Evolutionary conservation across 2,888 invertebrate species (phyloP).

Genomic region (Kuschelorhynchus macadamiae): DNA sequence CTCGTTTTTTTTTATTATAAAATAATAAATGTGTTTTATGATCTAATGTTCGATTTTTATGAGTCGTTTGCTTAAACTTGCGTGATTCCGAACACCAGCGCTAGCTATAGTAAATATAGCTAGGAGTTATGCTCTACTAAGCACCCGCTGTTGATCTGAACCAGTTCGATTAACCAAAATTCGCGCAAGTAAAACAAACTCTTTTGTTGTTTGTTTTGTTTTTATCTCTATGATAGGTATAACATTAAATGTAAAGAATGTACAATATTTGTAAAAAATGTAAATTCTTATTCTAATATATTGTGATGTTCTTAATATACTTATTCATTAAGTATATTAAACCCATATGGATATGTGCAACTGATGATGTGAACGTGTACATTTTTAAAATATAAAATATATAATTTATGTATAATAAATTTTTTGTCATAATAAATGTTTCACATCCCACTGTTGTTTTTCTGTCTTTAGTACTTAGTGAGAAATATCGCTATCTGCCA

Average conservation of each 20-base stretch:
- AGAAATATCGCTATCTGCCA: neutral
- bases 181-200: slow-evolving; percentile 1
- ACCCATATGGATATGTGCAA: slow-evolving; percentile 50
- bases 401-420: slow-evolving; percentile 65
- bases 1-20: neutral
- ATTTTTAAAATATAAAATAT: slow-evolving; percentile 57
- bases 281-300: slow-evolving; percentile 47
- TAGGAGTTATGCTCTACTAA: no score
- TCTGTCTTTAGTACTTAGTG: neutral
- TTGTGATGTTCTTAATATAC: slow-evolving; percentile 51
- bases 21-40: no score
- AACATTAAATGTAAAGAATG: slow-evolving; percentile 40
- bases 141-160: no score
- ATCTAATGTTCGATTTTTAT: no score
- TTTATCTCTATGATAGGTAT: slow-evolving; percentile 15
- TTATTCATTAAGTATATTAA: slow-evolving; percentile 45
- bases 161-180: no score
- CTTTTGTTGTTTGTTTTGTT: slow-evolving; percentile 30
- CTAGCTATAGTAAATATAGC: no score
- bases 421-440: slow-evolving; percentile 70
- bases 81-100: no score
- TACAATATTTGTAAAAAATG: slow-evolving; percentile 46
- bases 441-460: slow-evolving; percentile 55
- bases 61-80: no score
- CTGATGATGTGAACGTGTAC: slow-evolving; percentile 42